Base-by-base conservation (phyloP, 2,113 vertebrate species). In the Notothenia rossii region DNA sequence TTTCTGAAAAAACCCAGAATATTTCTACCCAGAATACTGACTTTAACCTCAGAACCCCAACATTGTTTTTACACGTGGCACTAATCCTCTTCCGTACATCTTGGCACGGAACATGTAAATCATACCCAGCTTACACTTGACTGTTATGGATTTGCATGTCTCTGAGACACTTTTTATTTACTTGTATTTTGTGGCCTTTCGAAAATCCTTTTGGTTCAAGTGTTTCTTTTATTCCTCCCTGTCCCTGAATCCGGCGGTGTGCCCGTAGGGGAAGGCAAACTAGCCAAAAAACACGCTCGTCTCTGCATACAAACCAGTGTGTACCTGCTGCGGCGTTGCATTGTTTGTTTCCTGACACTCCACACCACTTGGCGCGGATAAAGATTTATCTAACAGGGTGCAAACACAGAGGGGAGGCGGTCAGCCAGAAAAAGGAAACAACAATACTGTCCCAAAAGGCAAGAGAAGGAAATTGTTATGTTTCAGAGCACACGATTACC, bases 351-450 rank as follows among this genome's bases (percentile, higher is more conserved):
- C 59, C 72, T 75, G 82, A 79, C 78, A 61, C 43, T 60, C 8
- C 71, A 75, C 72, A 54, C 36, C 72, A 72, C 77, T 70, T 45
- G 20, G 66, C 29, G 5, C 55, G 48, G 83, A 81, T 75, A 71
- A 65, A 81, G 82, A 85, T 87, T 76, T 80, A 87, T 90, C 76
- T 64, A 81, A 78, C 48, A 61, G 29, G 11, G 50, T 29, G 10
- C 2, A 8, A 80, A 63, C 73, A 54, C 73, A 79, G 60, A 72
- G 51, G 60, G 71, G 81, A 86, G 64, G 40, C 3, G n/a, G 45
- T 78, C 60, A 59, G 72, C 70, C 75, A 80, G 75, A 77, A 51
- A 40, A 29, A 77, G 75, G 67, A 77, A 85, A 87, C 60, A 36
- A 71, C 82, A 54, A 82, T 5, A 4, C 6, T 11, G 20, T 76